These are phyloP conservation scores for Silurus lanzhouensis DNA, from an alignment of 2,797 vertebrate species.

Conservation along the genomic window DNA sequence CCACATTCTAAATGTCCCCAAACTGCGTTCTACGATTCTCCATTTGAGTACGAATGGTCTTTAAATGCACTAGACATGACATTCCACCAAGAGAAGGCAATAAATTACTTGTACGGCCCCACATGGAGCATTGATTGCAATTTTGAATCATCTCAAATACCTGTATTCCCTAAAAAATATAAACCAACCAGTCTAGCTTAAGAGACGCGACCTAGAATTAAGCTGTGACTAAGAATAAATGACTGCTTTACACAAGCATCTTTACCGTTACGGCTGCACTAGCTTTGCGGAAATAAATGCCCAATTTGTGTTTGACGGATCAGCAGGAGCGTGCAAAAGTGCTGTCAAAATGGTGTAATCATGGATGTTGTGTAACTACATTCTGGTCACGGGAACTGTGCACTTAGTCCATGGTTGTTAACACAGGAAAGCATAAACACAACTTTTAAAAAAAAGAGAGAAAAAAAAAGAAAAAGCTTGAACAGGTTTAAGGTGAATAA, in stretches of 20 bases:
- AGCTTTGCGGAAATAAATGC: background rate
- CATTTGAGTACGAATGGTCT: too few relatives aligned
- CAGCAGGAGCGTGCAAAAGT: slow-evolving; percentile 1
- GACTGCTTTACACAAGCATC: background rate
- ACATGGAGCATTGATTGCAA: too few relatives aligned
- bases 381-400: background rate
- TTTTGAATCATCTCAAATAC: background rate
- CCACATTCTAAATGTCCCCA: too few relatives aligned
- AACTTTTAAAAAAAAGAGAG: background rate
- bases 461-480: background rate
- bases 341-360: background rate
- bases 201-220: background rate
- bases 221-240: slow-evolving; percentile 7
- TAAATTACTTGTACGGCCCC: too few relatives aligned
- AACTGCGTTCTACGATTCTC: too few relatives aligned
- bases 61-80: too few relatives aligned
- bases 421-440: background rate
- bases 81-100: too few relatives aligned
- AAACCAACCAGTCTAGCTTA: background rate
- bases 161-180: background rate
- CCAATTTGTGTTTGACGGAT: background rate
- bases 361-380: background rate
- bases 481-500: background rate
- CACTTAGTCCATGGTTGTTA: background rate
- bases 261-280: background rate